phyloP scores from a whole-genome alignment of 1,140 invertebrate genomes.

The Drosophila sp. region DNA sequence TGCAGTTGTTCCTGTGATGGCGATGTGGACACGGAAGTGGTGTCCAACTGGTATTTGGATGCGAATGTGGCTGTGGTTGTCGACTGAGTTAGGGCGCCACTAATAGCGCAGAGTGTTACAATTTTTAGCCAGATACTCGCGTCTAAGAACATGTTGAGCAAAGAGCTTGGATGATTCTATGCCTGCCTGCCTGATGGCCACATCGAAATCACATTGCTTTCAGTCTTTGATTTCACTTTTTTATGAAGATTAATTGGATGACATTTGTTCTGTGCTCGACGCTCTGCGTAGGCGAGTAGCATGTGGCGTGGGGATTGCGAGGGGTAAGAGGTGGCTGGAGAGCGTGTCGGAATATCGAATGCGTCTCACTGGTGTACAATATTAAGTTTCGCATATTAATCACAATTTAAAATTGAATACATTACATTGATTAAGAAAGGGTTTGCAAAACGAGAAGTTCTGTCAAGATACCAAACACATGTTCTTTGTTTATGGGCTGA shows the following conservation, averaged over 20 bases:
- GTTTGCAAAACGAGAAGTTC: background rate
- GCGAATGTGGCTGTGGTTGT: slow-evolving; percentile 1
- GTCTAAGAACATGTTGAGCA: slow-evolving; percentile 63
- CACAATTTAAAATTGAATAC: slow-evolving; percentile 75
- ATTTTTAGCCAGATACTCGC: slow-evolving; percentile 46
- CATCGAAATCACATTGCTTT: slow-evolving; percentile 66
- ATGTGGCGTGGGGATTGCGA: background rate
- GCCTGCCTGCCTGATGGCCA: slow-evolving; percentile 19
- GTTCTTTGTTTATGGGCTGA: background rate
- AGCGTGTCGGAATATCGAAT: slow-evolving; percentile 49
- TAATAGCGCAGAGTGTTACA: slow-evolving; percentile 41
- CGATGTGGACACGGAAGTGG: background rate
- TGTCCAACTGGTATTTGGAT: background rate
- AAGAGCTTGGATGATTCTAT: slow-evolving; percentile 52
- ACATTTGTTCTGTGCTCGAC: slow-evolving; percentile 54
- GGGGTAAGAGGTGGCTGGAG: slow-evolving; percentile 3
- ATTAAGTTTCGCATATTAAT: slow-evolving; percentile 77
- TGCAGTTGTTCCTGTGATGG: slow-evolving; percentile 49
- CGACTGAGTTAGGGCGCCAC: slow-evolving; percentile 12
- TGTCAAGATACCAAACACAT: background rate
- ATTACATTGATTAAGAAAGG: slow-evolving; percentile 62
- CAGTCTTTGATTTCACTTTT: slow-evolving; percentile 71
- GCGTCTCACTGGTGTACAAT: slow-evolving; percentile 47
- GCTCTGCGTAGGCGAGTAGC: slow-evolving; percentile 27
- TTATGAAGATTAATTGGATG: slow-evolving; percentile 77